phyloP scores from a whole-genome alignment of 2,888 invertebrate species.

The Antheraea assamensis region DNA sequence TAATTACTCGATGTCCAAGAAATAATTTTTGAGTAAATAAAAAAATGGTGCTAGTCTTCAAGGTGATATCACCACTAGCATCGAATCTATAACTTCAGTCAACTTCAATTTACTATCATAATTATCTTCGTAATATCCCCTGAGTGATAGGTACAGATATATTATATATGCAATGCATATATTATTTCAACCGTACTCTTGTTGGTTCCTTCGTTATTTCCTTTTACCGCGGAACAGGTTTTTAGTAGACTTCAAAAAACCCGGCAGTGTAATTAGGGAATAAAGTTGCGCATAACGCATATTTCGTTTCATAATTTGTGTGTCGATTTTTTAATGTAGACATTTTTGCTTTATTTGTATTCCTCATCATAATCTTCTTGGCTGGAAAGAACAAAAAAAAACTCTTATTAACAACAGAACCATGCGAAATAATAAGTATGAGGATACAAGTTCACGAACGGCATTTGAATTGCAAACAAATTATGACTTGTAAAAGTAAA shows the following conservation, averaged over 20 bases:
- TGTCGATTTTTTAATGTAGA: not conserved
- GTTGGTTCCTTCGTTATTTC: not conserved
- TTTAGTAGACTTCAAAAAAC: not conserved
- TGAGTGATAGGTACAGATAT: not conserved
- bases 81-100: too few relatives aligned
- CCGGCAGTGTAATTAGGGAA: not conserved
- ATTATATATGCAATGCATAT: not conserved
- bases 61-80: too few relatives aligned
- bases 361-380: slow-evolving; percentile 3
- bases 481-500: too few relatives aligned
- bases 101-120: not conserved
- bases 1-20: too few relatives aligned
- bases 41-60: too few relatives aligned
- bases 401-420: too few relatives aligned
- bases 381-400: not conserved
- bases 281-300: not conserved
- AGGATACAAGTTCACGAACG: too few relatives aligned
- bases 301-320: not conserved
- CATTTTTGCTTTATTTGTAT: not conserved
- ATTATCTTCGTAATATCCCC: not conserved
- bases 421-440: too few relatives aligned
- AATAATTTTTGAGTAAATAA: too few relatives aligned
- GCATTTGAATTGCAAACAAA: too few relatives aligned
- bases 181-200: not conserved
- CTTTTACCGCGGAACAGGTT: slow-evolving; percentile 9